Evolutionary conservation across 2,797 vertebrate genomes (phyloP).

Genomic region (Acomys russatus): DNA sequence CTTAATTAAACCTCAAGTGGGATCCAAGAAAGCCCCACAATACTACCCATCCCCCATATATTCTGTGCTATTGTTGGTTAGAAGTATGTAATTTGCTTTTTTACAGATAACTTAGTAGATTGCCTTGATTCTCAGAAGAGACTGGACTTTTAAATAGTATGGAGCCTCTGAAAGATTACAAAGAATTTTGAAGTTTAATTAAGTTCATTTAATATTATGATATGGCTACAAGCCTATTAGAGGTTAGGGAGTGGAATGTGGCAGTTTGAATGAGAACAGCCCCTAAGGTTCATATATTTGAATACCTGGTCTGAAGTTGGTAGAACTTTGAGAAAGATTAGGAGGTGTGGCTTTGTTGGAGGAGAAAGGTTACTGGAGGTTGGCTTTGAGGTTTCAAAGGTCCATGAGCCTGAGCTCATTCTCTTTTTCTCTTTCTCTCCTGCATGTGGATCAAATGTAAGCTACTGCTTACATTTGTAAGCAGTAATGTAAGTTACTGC

Average conservation of each 20-base stretch:
- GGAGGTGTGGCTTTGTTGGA: not conserved
- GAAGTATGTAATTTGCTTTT: not conserved
- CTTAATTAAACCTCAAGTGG: no score
- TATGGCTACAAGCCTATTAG: not conserved
- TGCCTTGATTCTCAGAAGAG: not conserved
- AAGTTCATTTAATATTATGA: not conserved
- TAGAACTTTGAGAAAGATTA: not conserved
- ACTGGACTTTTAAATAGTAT: not conserved
- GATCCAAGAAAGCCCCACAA: no score
- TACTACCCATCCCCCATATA: no score
- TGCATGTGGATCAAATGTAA: not conserved
- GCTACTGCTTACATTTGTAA: no score
- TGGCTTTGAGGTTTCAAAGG: not conserved
- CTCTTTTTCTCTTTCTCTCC: not conserved
- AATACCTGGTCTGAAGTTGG: not conserved
- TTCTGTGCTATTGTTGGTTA: not conserved
- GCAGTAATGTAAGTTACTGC: no score
- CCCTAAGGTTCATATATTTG: no score
- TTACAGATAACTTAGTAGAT: not conserved
- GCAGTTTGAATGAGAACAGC: not conserved
- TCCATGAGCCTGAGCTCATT: not conserved
- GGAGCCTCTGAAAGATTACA: not conserved
- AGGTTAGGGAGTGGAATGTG: not conserved
- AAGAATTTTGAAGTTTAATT: not conserved
- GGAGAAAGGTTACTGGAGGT: not conserved